These are phyloP conservation scores for Phoxinus phoxinus DNA, from an alignment of 2,113 vertebrate species.

Conservation along the genomic window DNA sequence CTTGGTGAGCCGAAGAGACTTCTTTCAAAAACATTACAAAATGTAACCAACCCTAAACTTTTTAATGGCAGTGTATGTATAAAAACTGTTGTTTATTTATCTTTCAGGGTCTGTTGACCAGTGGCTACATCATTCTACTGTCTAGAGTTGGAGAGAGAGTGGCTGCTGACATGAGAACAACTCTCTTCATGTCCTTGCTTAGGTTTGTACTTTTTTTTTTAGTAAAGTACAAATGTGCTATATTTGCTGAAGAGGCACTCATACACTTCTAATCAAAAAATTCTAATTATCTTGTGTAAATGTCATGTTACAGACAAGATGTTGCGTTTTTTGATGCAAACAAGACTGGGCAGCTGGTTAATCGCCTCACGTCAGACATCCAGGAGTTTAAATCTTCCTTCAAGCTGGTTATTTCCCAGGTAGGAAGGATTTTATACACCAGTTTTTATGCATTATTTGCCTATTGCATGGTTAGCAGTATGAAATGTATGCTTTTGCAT, in stretches of 20 bases:
- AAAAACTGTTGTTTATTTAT: background rate
- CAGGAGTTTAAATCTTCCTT: slow-evolving; percentile 98
- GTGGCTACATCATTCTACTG: slow-evolving; percentile 88
- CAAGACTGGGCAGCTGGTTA: slow-evolving; percentile 90
- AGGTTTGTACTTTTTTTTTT: slow-evolving; percentile 69
- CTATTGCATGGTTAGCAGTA: background rate
- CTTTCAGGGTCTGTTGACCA: slow-evolving; percentile 87
- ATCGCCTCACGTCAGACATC: slow-evolving; percentile 88
- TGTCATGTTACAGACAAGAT: slow-evolving; percentile 81
- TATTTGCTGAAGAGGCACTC: background rate
- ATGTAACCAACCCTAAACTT: background rate
- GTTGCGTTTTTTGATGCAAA: slow-evolving; percentile 91
- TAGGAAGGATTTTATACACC: slow-evolving; percentile 59
- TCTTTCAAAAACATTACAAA: background rate
- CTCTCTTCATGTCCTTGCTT: slow-evolving; percentile 85
- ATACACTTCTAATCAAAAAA: too few species aligned
- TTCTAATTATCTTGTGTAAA: background rate
- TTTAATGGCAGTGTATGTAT: too few species aligned
- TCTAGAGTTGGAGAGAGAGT: slow-evolving; percentile 87
- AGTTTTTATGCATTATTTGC: background rate
- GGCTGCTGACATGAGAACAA: slow-evolving; percentile 87
- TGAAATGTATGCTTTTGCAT: too few species aligned
- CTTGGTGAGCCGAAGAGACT: background rate
- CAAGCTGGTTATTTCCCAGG: slow-evolving; percentile 92
- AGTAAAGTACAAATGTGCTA: background rate